Base-by-base conservation (phyloP, 2,113 vertebrate species). In the Hiodon tergisus region DNA sequence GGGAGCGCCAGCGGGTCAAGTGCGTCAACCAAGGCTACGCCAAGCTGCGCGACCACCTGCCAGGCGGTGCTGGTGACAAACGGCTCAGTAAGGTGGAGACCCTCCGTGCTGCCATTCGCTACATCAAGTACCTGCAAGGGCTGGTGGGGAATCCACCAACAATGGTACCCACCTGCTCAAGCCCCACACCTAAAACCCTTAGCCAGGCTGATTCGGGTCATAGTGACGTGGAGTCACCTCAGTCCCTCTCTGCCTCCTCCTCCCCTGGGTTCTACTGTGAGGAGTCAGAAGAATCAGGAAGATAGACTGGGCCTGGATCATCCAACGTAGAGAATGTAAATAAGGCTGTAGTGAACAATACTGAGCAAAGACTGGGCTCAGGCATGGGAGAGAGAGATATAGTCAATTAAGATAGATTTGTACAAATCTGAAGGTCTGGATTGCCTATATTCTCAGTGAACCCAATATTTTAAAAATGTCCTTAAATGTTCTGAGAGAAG, bases 81-180 rank as follows among this genome's bases (percentile, higher is more conserved):
- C 83, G 93, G 3, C 87, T 95, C 58, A 95, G 93, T 83, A 94
- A 94, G 83, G 94, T 94, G 87, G 90, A 94, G 86, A 94, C 93
- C 0, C 87, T 95, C 55, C 80, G 93, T 1, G 93, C 93, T 0
- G 92, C 94, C 67, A 93, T 94, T 78, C 84, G 88, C 65, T 94
- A 95, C 86, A 95, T 95, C 81, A 90, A 89, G 4, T 87, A 94
- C 78, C 87, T 94, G 73, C 93, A 93, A 83, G 84, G 83, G 5
- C 82, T 94, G 77, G 90, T 95, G 65, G 81, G 89, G 63, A 70
- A 78, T 0, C 70, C 76, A 14, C 79, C 85, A 0, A 75, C 78
- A 67, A 78, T 9, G 8, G 54, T 73, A 1, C 4, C 47, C 51
- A 4, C 8, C 62, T 73, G 59, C 48, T 13, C n/a, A 13, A 58